Base-by-base conservation (phyloP, 2,113 vertebrate species). In the Aspiorhynchus laticeps region DNA sequence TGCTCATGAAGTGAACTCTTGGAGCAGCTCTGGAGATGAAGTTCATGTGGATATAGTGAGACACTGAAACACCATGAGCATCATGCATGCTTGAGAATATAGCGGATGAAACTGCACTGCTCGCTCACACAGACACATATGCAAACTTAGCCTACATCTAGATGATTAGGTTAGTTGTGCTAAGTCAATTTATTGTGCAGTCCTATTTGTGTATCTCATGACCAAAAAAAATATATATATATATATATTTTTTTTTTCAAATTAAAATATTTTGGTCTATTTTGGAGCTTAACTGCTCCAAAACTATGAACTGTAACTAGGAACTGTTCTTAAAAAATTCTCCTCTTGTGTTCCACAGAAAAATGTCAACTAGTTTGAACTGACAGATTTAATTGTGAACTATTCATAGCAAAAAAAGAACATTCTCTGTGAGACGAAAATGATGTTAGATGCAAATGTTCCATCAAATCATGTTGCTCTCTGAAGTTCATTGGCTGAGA, bases 401-500 rank as follows among this genome's bases (percentile, higher is more conserved):
- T 82, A 26, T 48, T 81, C 56, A 78, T 33, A 33, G 76, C 9
- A 33, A 51, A 53, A 77, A 77, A 3, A 10, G 17, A 21, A 71
- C 15, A 51, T 28, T 53, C 15, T 51, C 17, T 0, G 74, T 78
- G 26, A 21, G 15, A 19, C n/a, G 33, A 83, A 51, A 71, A 31
- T 24, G 10, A 51, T 48, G 48, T 33, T 21, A 65, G 43, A 71
- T 69, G 28, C 63, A 63, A 87, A 63, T 61, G n/a, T 76, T 87
- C 41, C 17, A 8, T 76, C 26, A 65, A 73, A 65, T 75, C 43
- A 81, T 65, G 1, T 21, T 77, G 48, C 31, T 41, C 48, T 89
- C 15, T 87, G 77, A 80, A 82, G 46, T 61, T 73, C 69, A 61
- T 26, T 79, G 79, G 43, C 41, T 76, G 8, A 84, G 78, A 74